Base-by-base conservation (phyloP, 53 echinoderm and acorn worm genomes). In the Crossaster papposus region DNA sequence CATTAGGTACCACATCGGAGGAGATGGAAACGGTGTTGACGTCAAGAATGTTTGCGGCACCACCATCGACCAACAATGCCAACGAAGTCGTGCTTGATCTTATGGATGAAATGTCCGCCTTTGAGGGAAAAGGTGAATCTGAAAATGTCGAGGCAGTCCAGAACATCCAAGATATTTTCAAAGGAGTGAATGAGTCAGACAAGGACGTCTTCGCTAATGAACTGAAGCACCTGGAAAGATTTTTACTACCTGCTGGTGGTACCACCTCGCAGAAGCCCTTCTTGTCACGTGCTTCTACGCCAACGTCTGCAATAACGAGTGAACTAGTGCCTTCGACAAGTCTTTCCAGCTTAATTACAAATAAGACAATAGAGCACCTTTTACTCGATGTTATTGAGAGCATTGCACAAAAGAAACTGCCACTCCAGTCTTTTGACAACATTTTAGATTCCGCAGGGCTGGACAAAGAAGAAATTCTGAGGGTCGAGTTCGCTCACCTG, bases 301-400 rank as follows among this genome's bases (percentile, higher is more conserved):
- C 44, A 32, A 7, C 30, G 30, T 14, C 65, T 22, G 20, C 64
- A 64, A 22, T 22, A 13, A 18, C 64, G 20, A 23, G n/a, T n/a
- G n/a, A n/a, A n/a, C n/a, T 3, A 64, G n/a, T n/a, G n/a, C 6
- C 6, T 2, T 65, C 6, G 6, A 65, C 2, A 55, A 55, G 55
- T 55, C 55, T 14, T 14, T 15, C 14, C 65, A 26, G 6, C 9
- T 24, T 2, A 7, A 17, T 7, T 24, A 65, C 2, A 7, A 65
- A 65, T 8, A 23, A n/a, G 65, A 18, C 38, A 34, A 44, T 8
- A 5, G 11, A 30, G 23, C 50, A 51, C 4, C 84, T 24, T 9
- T 4, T 84, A 26, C 72, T 84, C 4, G 84, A 71, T 84, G 72
- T 84, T 1, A 31, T 84, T 14, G 84, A 51, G 30, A 17, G 9